Evolutionary conservation across 2,797 vertebrate genomes (phyloP), one percentile per base, ranked within the genome.

Genomic region (Salarias fasciatus): DNA sequence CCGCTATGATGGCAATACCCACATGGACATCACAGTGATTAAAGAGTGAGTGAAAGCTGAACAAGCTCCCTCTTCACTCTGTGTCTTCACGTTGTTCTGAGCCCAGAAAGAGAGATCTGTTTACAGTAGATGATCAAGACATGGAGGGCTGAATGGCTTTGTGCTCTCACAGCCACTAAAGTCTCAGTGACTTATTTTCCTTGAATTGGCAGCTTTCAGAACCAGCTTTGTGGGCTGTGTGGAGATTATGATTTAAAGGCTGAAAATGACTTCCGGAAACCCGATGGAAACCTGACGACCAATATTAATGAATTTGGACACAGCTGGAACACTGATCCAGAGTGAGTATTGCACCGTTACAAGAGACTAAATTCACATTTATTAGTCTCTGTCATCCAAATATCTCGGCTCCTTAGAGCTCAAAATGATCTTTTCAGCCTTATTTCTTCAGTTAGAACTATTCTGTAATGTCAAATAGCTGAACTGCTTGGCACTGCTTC

Each of bases 1-100:
- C 62, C 90, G 92, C 14, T 93, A 93, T 5, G 92, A 94, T 45
- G 93, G 92, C 66, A 92, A 92, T 71, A 86, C 93, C 69, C 90
- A 74, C 51, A 89, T 92, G 89, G 91, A 93, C 69, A 86, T 94
- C 53, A 94, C 93, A 90, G 85, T 93, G 6, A 89, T 82, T 63
- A 82, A 88, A 82, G 91, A 92, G 93, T 94, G 55, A 91, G 92
- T 89, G 13, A 35, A 31, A 24, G 29, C 14, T 13, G n/a, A 28
- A 37, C 5, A 31, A 2, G 15, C 4, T 18, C 11, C 42, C 6
- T 15, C 6, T 30, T 35, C 7, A 12, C 0, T 12, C 15, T 30
- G 15, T 10, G 8, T 11, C 15, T 9, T 42, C 15, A 36, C 11
- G 1, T 38, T 4, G 11, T 38, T 38, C 10, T n/a, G 15, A 5